phyloP scores from a whole-genome alignment of 2,797 vertebrate genomes.

The Sebastes trivittatus region DNA sequence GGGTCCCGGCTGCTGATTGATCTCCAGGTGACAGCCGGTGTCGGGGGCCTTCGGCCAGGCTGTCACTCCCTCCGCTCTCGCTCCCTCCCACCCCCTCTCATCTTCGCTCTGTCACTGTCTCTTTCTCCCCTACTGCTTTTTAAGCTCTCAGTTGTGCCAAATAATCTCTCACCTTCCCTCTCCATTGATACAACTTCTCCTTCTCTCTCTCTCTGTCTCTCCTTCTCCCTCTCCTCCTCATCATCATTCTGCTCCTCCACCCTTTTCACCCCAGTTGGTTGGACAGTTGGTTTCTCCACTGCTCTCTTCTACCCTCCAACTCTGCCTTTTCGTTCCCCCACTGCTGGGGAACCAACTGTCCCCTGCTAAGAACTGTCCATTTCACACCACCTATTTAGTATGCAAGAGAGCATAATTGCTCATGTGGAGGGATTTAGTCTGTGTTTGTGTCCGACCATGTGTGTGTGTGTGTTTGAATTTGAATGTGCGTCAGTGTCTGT shows the following conservation, averaged over 20 bases:
- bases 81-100: background rate
- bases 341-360: conserved; percentile 39
- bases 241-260: conserved; percentile 39
- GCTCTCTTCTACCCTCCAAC: conserved; percentile 35
- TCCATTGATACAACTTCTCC: conserved; percentile 20
- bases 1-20: conserved; percentile 69
- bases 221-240: conserved; percentile 14
- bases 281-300: conserved; percentile 48
- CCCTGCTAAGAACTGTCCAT: conserved; percentile 18
- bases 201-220: background rate
- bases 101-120: conserved; percentile 47
- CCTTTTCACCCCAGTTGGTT: conserved; percentile 22
- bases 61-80: conserved; percentile 49
- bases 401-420: conserved; percentile 40
- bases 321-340: conserved; percentile 24
- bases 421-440: conserved; percentile 20
- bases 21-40: conserved; percentile 79
- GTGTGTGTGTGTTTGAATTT: background rate
- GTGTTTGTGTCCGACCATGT: background rate
- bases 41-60: conserved; percentile 68
- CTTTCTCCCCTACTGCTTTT: conserved; percentile 46
- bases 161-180: conserved; percentile 50
- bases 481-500: conserved; percentile 1
- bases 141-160: conserved; percentile 40
- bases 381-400: conserved; percentile 40